Base-by-base conservation (phyloP, 2,888 invertebrate species). In the Tromatobia lineatoria region DNA sequence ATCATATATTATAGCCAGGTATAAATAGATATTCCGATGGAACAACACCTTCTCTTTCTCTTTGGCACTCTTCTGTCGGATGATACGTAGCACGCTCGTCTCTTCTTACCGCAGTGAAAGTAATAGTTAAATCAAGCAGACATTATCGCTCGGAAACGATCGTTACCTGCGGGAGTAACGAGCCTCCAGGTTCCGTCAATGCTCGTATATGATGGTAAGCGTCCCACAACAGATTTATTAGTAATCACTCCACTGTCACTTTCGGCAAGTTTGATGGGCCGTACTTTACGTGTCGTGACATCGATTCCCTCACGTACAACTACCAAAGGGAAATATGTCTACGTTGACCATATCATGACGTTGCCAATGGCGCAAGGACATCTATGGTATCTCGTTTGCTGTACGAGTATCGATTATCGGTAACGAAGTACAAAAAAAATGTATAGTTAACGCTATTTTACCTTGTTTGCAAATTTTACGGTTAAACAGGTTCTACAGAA, bases 241-340 rank as follows among this genome's bases (percentile, higher is more conserved):
- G 88, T 88, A 88, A 88, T 88, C 87, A 85, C 86, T 80, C 67
- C 74, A 81, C 86, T 82, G 74, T 87, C 87, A 86, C 71, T 87
- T 77, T 85, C 85, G 82, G 85, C 83, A 76, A 83, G 64, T 88
- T 88, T 87, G 85, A 88, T 87, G 87, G 85, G 78, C 77, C 85
- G 85, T 86, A 87, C 82, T 87, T 87, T 86, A 85, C 75, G 77
- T 66, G 59, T 76, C 86, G 83, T 80, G 80, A 82, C 85, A 83
- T 86, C 83, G 85, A 86, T 85, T 80, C 80, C 82, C 25, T 10
- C 54, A 4, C 67, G 25, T 47, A 18, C 23, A 34, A 45, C 66
- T 59, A 57, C n/a, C 45, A 18, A 20, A 18, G 38, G 50, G 42
- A 59, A 75, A 64, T 80, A n/a, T 67, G 20, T 11, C 47, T n/a